Evolutionary conservation across 1,140 invertebrate genomes (phyloP), one percentile per base, ranked within the genome.

Genomic region (Drosophila ogumai): DNA sequence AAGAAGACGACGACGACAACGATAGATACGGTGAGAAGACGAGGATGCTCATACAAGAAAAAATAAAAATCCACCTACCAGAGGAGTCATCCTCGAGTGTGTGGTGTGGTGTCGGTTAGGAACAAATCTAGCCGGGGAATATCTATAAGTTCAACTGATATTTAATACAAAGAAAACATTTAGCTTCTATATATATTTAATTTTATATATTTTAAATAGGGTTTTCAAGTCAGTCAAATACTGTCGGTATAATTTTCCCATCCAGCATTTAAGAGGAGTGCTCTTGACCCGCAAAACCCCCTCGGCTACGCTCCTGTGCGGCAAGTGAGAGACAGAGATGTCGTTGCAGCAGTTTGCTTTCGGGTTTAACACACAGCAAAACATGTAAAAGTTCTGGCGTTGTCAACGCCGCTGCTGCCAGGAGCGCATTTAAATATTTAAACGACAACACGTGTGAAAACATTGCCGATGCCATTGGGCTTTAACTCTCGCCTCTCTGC

Each of bases 401-500:
- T 88, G 82, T 79, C 59, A 78, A 28, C 75, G 75, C 80, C 56
- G 82, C 58, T 88, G 82, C 82, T 82, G 75, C 84, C 81, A 85
- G 76, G 41, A 79, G 76, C 72, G 73, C 78, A 87, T 87, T 87
- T 87, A 87, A 87, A 87, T 88, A 87, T 88, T 88, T 84, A 87
- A 87, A 79, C 79, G 85, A 84, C 76, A 84, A 84, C 84, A 87
- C 84, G 84, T 87, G 84, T 87, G 84, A 82, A 87, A 87, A 87
- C 85, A 88, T 87, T 82, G 68, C 65, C 76, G 68, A 55, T 77
- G 61, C 73, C 79, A 73, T 81, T 81, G 60, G 78, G 80, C 65
- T 79, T 79, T 58, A 77, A 67, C 58, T 58, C 32, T 31, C 25
- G 22, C 38, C 43, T 17, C 25, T 6, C 15, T 5, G 17, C 3